phyloP scores from a whole-genome alignment of 2,113 vertebrate genomes.

The Rynchops niger region DNA sequence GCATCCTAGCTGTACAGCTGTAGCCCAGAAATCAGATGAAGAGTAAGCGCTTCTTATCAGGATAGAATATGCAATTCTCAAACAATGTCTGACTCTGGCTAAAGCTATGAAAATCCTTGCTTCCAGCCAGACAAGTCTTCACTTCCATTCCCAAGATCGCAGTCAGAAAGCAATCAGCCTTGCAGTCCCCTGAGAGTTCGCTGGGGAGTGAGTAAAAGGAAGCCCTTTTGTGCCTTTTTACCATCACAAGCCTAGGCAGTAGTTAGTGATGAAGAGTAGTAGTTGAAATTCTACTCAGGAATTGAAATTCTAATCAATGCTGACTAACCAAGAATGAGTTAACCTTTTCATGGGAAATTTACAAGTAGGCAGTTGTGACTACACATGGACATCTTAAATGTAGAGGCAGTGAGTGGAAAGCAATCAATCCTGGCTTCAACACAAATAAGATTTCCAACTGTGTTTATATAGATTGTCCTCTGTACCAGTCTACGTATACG shows the following conservation, averaged over 20 bases:
- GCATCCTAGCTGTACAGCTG: not conserved
- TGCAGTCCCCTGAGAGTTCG: not conserved
- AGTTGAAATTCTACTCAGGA: not conserved
- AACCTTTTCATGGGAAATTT: not conserved
- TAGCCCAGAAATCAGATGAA: not conserved
- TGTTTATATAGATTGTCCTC: not conserved
- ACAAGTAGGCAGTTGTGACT: not conserved
- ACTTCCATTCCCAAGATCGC: not conserved
- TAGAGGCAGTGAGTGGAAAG: not conserved
- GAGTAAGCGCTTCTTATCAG: not conserved
- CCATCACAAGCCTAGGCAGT: not conserved
- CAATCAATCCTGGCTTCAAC: not conserved
- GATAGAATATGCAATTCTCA: not conserved
- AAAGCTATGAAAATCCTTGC: not conserved
- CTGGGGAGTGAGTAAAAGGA: not conserved
- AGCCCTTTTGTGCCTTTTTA: not conserved
- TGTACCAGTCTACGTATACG: not conserved
- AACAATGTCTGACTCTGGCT: not conserved
- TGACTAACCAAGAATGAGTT: not conserved
- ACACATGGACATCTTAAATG: not conserved
- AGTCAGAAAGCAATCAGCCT: not conserved
- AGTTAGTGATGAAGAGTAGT: not conserved
- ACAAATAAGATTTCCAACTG: constrained; percentile 17
- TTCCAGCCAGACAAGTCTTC: not conserved
- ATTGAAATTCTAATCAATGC: not conserved